Percentiles rank a stretch among this genome's conserved stretches.
These are phyloP conservation scores for Rotaria sp. DNA, from an alignment of 2,888 invertebrate species.

Conservation along the genomic window DNA sequence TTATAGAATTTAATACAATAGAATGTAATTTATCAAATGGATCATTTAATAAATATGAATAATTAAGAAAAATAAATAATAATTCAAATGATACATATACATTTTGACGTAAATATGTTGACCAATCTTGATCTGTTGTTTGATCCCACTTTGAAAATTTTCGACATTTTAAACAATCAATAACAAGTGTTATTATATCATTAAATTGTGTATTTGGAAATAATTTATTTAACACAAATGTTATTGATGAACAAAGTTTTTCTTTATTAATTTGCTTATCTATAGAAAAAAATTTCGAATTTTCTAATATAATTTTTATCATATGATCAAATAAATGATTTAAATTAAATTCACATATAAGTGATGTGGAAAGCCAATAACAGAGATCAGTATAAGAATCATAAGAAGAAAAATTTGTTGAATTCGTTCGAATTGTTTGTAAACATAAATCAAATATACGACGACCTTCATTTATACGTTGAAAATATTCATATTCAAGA, in stretches of 20 bases:
- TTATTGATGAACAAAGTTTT: not conserved
- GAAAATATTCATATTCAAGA: slow-evolving; percentile 22
- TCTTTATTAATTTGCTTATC: not conserved
- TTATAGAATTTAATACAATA: not conserved
- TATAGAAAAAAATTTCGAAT: not conserved
- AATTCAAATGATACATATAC: not conserved
- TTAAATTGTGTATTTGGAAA: not conserved
- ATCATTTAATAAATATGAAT: not conserved
- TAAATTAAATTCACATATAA: not conserved
- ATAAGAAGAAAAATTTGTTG: not conserved
- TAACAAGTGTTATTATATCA: not conserved
- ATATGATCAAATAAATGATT: slow-evolving; percentile 12
- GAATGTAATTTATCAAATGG: not conserved
- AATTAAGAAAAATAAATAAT: slow-evolving; percentile 1
- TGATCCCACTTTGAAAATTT: slow-evolving; percentile 19
- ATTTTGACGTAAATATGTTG: not conserved
- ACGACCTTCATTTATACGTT: slow-evolving; percentile 18
- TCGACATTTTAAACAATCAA: not conserved
- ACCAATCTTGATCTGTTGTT: not conserved
- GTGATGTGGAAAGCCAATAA: not conserved
- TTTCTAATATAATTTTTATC: not conserved
- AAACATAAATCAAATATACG: slow-evolving; percentile 20
- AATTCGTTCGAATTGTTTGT: not conserved
- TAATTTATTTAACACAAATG: not conserved
- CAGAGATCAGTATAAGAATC: not conserved